Base-by-base conservation (phyloP, 2,888 invertebrate species). In the Plebejus melissa region DNA sequence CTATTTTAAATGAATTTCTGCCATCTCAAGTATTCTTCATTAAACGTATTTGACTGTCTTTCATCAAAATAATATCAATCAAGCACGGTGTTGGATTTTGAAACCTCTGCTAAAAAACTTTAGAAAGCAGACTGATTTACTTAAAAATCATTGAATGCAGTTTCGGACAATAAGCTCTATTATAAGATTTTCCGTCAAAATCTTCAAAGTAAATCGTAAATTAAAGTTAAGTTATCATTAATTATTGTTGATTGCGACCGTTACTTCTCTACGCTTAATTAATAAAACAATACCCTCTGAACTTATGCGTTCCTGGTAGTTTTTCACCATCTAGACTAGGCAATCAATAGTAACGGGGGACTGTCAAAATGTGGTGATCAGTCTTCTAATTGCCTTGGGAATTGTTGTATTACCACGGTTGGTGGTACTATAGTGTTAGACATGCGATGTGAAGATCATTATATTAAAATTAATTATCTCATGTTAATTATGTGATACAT, bases 401-500 rank as follows among this genome's bases (percentile, higher is more conserved):
- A 65, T 65, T 32, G 65, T 65, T 13, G 32, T 36, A 36, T 65
- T 65, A 65, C 65, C 65, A 65, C 65, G 65, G 60, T 54, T 16
- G 16, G 4, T 60, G 2, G 58, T 58, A n/a, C 6, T 28, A 32
- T 28, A 38, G 38, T 4, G 36, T 4, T 7, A 65, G 65, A 36
- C 65, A 65, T 65, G 65, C 65, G 2, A 36, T 65, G 65, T 32
- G 36, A 65, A 65, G 32, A 65, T 65, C 65, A 32, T 65, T 60
- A 60, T 22, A 22, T 32, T 65, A 9, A 32, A 65, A 65, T 65
- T 65, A 65, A 65, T 65, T 65, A 65, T 65, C 32, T 65, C 36
- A 65, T 65, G 32, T 32, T 65, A 65, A 65, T 65, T 32, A 65
- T 65, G 65, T 65, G 60, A 60, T 60, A 32, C 65, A 36, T 60